Evolutionary conservation across 30 jellyfish, hydroid and myxozoan genomes (phyloP), one percentile per base, ranked within the genome.

Genomic region (Aurelia sp.): DNA sequence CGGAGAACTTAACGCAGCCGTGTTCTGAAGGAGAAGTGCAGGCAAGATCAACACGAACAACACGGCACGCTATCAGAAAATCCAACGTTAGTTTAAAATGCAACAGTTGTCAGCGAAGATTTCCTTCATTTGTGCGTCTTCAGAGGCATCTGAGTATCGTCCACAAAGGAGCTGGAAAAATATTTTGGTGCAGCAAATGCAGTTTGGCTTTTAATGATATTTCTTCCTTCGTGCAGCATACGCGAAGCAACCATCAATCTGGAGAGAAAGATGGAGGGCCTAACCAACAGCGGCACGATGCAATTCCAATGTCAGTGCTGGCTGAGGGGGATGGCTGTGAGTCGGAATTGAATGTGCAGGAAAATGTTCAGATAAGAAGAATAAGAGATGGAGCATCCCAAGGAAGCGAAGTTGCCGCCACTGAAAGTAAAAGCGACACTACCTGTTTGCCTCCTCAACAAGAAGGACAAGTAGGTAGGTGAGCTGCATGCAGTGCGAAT

Each of bases 31-130:
- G 51, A 66, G 90, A 66, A 59, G 69, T 63, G 78, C 76, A 63
- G 78, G 83, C 76, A 21, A 41, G 68, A 72, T 3, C 74, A 19
- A 84, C 93, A 84, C 93, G 93, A 69, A 67, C 93, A 15, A 44
- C 78, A 64, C 66, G 82, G 51, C 84, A 82, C 85, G 91, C 78
- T 60, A 51, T 18, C 35, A 62, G 81, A 64, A 62, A 76, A 62
- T 37, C 87, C 35, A 84, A 47, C 86, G 86, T 64, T 76, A 76
- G 85, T 18, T 73, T 84, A 51, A 84, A 84, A 66, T 84, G 93
- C 82, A 73, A 75, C 82, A 73, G 76, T 73, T 84, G 93, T 57
- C 93, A 84, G 73, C 62, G 93, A 50, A 62, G 87, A 20, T 84
- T 84, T 41, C 93, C 93, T 31, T 84, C 93, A 21, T 41, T 84